Base-by-base conservation (phyloP, 2,888 invertebrate genomes). In the Oscheius sp. region DNA sequence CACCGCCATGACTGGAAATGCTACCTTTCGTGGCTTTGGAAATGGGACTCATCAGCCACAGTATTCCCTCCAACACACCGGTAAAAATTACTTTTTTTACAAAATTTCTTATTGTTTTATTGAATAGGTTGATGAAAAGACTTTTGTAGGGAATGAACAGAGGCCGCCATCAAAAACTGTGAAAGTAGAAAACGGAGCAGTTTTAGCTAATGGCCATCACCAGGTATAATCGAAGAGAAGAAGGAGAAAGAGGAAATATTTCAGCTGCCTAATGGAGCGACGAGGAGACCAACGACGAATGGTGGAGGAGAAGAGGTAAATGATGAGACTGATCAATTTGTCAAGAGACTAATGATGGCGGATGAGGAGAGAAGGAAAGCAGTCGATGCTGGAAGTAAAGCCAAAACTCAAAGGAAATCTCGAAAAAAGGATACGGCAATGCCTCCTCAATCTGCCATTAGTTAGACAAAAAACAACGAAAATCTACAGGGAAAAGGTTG, bases 281-380 rank as follows among this genome's bases (percentile, higher is more conserved):
- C 48, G 3, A 46, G 31, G 33, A 17, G 45, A 33, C 31, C 48
- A 23, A 12, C 58, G 23, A 27, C 65, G 12, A 29, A 27, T 29
- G 58, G 31, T 15, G 57, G 57, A 27, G n/a, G n/a, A n/a, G n/a
- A n/a, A n/a, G n/a, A n/a, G n/a, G n/a, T n/a, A n/a, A 34, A 37
- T 50, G 66, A 66, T 27, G 61, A 45, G 25, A 45, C 42, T n/a
- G 66, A 66, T 55, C 55, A 66, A 31, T 57, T 27, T 27, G 66
- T 55, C 17, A 53, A 57, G 46, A 53, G 53, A 25, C 34, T 66
- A 45, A 33, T 66, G 15, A 45, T 50, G 4, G 55, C 33, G 15
- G 66, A 63, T 10, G 46, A 39, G 33, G 37, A 55, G 42, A 53
- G 50, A 17, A 66, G 31, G 55, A 50, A 66, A 20, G 55, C 66